Conservation (phyloP, 2,113 vertebrate species). For the Anoura caudifer region DNA sequence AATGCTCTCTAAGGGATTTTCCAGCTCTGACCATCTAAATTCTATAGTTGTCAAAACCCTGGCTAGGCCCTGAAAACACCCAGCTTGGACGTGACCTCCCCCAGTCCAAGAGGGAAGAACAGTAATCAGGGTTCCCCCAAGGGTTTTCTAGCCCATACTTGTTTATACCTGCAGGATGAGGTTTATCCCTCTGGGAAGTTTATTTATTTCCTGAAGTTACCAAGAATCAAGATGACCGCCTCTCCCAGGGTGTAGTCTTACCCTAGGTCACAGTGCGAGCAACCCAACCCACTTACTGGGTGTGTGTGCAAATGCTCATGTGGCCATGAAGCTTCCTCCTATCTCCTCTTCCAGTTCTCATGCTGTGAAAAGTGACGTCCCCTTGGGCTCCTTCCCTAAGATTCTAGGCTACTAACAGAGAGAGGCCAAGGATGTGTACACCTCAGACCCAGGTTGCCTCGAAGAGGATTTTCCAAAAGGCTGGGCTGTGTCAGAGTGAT, state of each 20-base stretch:
- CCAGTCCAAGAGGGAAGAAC: background rate
- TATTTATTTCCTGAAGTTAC: background rate
- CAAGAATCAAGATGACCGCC: background rate
- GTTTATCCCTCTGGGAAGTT: background rate
- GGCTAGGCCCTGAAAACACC: slow-evolving; percentile 7
- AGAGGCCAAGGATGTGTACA: background rate
- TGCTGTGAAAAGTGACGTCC: background rate
- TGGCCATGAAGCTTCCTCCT: background rate
- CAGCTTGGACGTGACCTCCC: background rate
- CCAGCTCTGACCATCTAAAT: slow-evolving; percentile 32
- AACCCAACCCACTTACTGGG: background rate
- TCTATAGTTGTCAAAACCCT: slow-evolving; percentile 31
- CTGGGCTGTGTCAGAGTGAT: background rate
- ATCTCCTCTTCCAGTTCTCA: background rate
- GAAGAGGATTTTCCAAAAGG: background rate
- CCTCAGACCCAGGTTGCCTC: background rate
- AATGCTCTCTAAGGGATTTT: slow-evolving; percentile 44
- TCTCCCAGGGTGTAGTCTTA: background rate
- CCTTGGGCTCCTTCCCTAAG: background rate
- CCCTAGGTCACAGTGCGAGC: background rate
- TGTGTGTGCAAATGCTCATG: background rate
- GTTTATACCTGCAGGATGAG: background rate
- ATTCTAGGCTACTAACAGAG: background rate
- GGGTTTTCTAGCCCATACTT: background rate
- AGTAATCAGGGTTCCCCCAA: background rate